A percentile compares a stretch with the other conserved stretches of the same genome.
Conservation (phyloP, 2,797 vertebrate genomes). For the Ambastaia sidthimunki region DNA sequence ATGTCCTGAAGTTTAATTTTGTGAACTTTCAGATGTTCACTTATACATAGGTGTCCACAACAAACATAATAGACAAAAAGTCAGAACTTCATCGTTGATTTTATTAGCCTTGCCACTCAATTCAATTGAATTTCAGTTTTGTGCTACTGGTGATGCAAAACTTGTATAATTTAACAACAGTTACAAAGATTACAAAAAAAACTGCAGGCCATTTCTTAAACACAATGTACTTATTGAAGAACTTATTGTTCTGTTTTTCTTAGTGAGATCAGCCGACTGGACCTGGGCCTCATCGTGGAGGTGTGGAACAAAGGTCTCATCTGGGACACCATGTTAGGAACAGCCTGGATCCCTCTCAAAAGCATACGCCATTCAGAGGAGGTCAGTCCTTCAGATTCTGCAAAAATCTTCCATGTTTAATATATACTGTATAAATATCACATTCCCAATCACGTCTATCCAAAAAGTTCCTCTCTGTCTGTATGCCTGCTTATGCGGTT, state of each 20-base stretch:
- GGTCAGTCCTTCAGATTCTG: constrained; percentile 70
- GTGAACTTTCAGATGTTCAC: no score
- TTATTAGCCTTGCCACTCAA: no score
- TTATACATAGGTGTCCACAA: no score
- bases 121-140: no score
- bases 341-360: constrained; percentile 91
- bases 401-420: background rate
- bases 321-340: constrained; percentile 98
- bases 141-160: no score
- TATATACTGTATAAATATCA: background rate
- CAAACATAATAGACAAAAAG: no score
- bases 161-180: no score
- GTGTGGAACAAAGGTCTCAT: constrained; percentile 99
- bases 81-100: no score
- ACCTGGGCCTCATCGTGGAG: constrained; percentile 94
- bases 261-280: constrained; percentile 95
- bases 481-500: background rate
- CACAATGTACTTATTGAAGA: background rate
- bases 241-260: background rate
- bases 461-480: background rate
- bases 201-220: background rate
- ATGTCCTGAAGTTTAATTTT: no score
- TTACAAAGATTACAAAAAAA: background rate
- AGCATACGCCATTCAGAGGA: constrained; percentile 91
- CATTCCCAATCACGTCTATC: background rate